Percentiles rank a stretch among this genome's conserved stretches.
phyloP scores from a whole-genome alignment of 1,140 invertebrate genomes.

The Phocides pigmalion region DNA sequence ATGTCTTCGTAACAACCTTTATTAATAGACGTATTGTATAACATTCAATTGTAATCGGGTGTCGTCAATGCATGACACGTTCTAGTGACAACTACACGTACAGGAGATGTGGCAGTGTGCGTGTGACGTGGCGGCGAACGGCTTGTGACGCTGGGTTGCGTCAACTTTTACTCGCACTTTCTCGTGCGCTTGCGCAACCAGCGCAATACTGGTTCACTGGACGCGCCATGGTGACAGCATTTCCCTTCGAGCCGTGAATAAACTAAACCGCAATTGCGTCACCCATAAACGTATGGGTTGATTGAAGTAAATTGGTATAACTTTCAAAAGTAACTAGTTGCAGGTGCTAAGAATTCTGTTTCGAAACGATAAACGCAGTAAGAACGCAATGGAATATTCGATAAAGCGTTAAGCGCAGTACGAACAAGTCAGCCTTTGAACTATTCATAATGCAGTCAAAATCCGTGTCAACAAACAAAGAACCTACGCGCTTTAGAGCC shows the following conservation, averaged over 20 bases:
- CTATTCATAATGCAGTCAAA: constrained; percentile 27
- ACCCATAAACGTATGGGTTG: constrained; percentile 14
- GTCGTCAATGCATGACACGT: constrained; percentile 66
- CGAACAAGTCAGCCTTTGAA: constrained; percentile 24
- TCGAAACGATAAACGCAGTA: not conserved
- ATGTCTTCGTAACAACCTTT: constrained; percentile 36
- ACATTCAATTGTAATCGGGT: constrained; percentile 68
- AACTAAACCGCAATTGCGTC: constrained; percentile 28
- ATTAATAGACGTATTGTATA: constrained; percentile 63
- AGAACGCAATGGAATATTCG: constrained; percentile 24
- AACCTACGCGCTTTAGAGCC: constrained; percentile 6
- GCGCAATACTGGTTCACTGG: constrained; percentile 75
- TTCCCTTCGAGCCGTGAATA: constrained; percentile 51
- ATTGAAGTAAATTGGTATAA: not conserved
- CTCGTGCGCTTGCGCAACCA: constrained; percentile 78
- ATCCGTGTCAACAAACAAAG: constrained; percentile 36
- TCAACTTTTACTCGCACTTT: constrained; percentile 84
- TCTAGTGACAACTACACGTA: constrained; percentile 45
- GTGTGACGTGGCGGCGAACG: constrained; percentile 61
- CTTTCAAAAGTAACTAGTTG: not conserved
- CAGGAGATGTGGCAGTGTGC: constrained; percentile 44
- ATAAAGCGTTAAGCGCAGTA: constrained; percentile 13
- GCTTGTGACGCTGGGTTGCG: constrained; percentile 72
- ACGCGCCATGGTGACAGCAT: constrained; percentile 62
- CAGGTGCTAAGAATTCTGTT: not conserved